A percentile compares a stretch with the other conserved stretches of the same genome.
phyloP scores from a whole-genome alignment of 2,888 invertebrate species.

The Bruchidius siliquastri region DNA sequence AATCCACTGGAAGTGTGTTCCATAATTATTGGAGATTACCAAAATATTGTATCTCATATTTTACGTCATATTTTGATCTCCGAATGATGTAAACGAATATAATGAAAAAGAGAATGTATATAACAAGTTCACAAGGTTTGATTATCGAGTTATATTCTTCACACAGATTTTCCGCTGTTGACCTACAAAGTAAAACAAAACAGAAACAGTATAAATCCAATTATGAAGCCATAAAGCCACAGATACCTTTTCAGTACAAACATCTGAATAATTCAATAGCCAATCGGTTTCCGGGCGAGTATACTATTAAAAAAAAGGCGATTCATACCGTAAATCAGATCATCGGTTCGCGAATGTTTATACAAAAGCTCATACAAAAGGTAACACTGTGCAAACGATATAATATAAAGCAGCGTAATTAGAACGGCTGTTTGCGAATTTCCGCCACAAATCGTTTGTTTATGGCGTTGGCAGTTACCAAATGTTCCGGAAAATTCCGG shows the following conservation, averaged over 20 bases:
- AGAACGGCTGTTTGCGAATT: neutral
- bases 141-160: neutral
- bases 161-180: neutral
- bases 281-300: neutral
- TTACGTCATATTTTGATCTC: too few relatives aligned
- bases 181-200: neutral
- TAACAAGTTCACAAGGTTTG: too few relatives aligned
- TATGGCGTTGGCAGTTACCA: neutral
- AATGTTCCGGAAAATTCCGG: neutral
- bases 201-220: neutral
- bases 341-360: neutral
- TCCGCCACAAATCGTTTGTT: neutral
- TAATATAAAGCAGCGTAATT: neutral
- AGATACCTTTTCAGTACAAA: neutral
- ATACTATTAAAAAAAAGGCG: neutral
- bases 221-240: neutral
- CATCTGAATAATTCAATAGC: neutral
- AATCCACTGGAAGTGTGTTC: too few relatives aligned
- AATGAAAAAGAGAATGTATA: too few relatives aligned
- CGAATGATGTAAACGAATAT: too few relatives aligned
- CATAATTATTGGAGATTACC: too few relatives aligned
- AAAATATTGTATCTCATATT: too few relatives aligned
- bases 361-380: neutral
- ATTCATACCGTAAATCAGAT: neutral
- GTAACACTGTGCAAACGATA: neutral